A percentile compares a stretch with the other conserved stretches of the same genome.
phyloP scores from a whole-genome alignment of 2,888 invertebrate genomes.

The Drosophila infuscata region DNA sequence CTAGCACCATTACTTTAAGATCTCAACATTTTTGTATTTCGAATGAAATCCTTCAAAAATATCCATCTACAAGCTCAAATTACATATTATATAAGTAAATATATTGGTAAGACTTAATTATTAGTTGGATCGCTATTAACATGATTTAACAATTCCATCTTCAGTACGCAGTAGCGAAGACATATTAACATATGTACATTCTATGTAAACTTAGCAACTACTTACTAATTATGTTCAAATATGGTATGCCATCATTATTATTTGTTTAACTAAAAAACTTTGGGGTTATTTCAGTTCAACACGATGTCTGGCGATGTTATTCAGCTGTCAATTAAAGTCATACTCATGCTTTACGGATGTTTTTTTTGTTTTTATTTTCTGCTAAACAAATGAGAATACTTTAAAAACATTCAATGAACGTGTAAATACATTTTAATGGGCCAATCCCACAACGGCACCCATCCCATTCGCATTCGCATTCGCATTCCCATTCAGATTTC shows the following conservation, averaged over 20 bases:
- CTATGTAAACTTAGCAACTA: slow-evolving; percentile 11
- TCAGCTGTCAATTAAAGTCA: slow-evolving; percentile 64
- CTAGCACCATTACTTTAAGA: not conserved
- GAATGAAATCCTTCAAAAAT: not conserved
- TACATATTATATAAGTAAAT: not conserved
- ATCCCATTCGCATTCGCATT: slow-evolving; percentile 15
- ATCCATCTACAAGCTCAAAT: not conserved
- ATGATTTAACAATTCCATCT: not conserved
- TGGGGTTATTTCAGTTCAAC: slow-evolving; percentile 61
- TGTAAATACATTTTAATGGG: slow-evolving; percentile 75
- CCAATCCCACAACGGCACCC: slow-evolving; percentile 49
- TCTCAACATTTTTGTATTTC: not conserved
- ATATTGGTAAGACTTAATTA: not conserved
- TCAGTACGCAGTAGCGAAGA: not conserved
- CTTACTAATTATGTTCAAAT: slow-evolving; percentile 5
- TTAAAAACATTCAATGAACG: slow-evolving; percentile 68
- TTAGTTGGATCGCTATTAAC: not conserved
- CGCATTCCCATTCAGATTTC: slow-evolving; percentile 12
- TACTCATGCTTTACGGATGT: slow-evolving; percentile 42
- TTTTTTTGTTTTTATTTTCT: slow-evolving; percentile 31
- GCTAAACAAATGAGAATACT: slow-evolving; percentile 43
- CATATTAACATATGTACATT: slow-evolving; percentile 2
- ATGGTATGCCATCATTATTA: slow-evolving; percentile 30
- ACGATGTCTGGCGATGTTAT: slow-evolving; percentile 39
- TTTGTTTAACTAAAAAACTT: slow-evolving; percentile 26